Evolutionary conservation across 2,113 vertebrate species (phyloP).

Genomic region (Dicrurus megarhynchus): DNA sequence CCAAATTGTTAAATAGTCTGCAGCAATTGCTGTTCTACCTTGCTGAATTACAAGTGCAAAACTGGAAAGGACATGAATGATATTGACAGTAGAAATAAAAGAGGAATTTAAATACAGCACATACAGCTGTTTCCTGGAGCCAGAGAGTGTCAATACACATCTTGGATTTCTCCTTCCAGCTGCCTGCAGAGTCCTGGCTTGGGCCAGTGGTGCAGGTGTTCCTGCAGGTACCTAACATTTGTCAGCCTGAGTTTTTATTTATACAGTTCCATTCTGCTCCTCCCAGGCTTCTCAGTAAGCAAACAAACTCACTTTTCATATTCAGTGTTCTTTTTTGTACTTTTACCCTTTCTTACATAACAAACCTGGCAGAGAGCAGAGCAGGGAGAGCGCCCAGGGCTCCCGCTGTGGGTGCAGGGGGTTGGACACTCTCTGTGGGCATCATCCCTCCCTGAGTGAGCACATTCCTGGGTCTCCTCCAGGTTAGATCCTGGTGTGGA

Average conservation of each 20-base stretch:
- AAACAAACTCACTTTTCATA: conserved; percentile 17
- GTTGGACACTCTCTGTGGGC: not conserved
- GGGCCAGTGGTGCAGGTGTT: not conserved
- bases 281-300: not conserved
- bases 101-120: conserved; percentile 34
- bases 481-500: not conserved
- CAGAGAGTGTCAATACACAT: not conserved
- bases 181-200: not conserved
- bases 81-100: conserved; percentile 48
- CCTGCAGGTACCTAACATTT: not conserved
- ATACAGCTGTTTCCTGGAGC: not conserved
- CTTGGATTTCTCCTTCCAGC: not conserved
- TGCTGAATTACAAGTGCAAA: not conserved
- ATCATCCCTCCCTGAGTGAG: not conserved
- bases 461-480: not conserved
- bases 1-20: not conserved
- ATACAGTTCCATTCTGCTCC: not conserved
- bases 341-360: not conserved
- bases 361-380: not conserved
- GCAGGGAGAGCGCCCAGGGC: not conserved
- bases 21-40: conserved; percentile 43
- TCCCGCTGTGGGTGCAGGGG: not conserved
- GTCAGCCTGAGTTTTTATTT: not conserved
- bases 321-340: not conserved
- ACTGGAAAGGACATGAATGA: conserved; percentile 5